Conservation (phyloP, 2,888 invertebrate species). For the Calephelis perditalis region DNA sequence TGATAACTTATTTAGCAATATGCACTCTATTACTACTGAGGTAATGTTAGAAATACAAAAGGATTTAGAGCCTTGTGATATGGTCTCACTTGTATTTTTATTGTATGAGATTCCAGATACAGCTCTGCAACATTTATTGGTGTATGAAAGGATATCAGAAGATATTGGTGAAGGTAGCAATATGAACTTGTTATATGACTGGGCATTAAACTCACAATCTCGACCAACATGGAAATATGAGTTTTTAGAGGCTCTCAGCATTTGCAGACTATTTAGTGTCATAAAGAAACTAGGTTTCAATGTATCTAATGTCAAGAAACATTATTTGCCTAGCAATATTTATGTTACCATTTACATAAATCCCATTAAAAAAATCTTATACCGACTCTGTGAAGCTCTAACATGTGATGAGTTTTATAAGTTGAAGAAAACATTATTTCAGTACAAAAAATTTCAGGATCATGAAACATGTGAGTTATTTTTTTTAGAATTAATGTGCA, state of each 20-base stretch:
- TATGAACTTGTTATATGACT: slow-evolving; percentile 54
- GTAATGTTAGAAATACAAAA: slow-evolving; percentile 55
- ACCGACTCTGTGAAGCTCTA: slow-evolving; percentile 59
- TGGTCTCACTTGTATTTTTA: slow-evolving; percentile 62
- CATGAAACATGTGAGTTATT: slow-evolving; percentile 57
- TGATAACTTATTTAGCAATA: slow-evolving; percentile 37
- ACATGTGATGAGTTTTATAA: slow-evolving; percentile 44
- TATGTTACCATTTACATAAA: slow-evolving; percentile 44
- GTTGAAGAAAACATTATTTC: slow-evolving; percentile 49
- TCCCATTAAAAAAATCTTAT: slow-evolving; percentile 57
- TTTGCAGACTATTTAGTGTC: slow-evolving; percentile 53
- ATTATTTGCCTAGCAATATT: slow-evolving; percentile 47
- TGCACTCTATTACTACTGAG: slow-evolving; percentile 45
- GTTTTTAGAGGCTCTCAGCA: slow-evolving; percentile 60
- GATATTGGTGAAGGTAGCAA: slow-evolving; percentile 41
- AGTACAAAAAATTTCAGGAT: slow-evolving; percentile 49
- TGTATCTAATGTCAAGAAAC: slow-evolving; percentile 42
- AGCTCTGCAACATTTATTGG: slow-evolving; percentile 54
- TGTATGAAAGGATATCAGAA: slow-evolving; percentile 52
- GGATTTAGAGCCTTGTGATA: slow-evolving; percentile 54
- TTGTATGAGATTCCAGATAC: slow-evolving; percentile 62
- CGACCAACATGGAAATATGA: slow-evolving; percentile 55
- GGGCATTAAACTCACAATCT: slow-evolving; percentile 52
- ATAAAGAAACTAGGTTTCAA: slow-evolving; percentile 58
- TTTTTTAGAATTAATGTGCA: slow-evolving; percentile 56